Conservation (phyloP, 2,888 invertebrate genomes). For the Agrotis puta region DNA sequence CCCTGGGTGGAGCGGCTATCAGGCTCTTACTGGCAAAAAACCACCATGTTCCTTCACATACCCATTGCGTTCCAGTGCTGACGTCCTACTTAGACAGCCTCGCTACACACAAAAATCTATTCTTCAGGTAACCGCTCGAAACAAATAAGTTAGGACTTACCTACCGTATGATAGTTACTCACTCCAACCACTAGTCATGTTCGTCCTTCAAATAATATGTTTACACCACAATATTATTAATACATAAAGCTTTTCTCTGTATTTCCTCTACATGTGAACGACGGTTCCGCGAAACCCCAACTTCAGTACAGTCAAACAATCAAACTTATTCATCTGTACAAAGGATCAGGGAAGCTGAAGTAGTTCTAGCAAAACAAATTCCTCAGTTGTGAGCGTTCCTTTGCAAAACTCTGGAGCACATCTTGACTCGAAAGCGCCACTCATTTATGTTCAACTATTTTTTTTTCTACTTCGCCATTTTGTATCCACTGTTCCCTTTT, state of each 20-base stretch:
- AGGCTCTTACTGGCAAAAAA: too few relatives aligned
- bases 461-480: constrained; percentile 58
- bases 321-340: constrained; percentile 53
- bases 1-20: too few relatives aligned
- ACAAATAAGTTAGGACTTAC: too few relatives aligned
- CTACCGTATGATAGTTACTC: background rate
- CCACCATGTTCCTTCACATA: too few relatives aligned
- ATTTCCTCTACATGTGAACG: constrained; percentile 5
- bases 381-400: constrained; percentile 79
- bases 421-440: constrained; percentile 81
- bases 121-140: too few relatives aligned
- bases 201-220: background rate
- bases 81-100: too few relatives aligned
- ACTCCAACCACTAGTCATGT: background rate
- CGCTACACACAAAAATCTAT: too few relatives aligned
- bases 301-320: constrained; percentile 45
- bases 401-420: constrained; percentile 79
- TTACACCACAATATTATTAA: too few relatives aligned
- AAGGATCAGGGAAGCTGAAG: constrained; percentile 66
- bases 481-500: constrained; percentile 59
- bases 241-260: background rate
- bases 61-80: too few relatives aligned
- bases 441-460: constrained; percentile 76
- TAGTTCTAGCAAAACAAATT: constrained; percentile 75
- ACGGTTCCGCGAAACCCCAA: background rate